Base-by-base conservation (phyloP, 1,140 invertebrate species). In the Brachionus rotundiformis region DNA sequence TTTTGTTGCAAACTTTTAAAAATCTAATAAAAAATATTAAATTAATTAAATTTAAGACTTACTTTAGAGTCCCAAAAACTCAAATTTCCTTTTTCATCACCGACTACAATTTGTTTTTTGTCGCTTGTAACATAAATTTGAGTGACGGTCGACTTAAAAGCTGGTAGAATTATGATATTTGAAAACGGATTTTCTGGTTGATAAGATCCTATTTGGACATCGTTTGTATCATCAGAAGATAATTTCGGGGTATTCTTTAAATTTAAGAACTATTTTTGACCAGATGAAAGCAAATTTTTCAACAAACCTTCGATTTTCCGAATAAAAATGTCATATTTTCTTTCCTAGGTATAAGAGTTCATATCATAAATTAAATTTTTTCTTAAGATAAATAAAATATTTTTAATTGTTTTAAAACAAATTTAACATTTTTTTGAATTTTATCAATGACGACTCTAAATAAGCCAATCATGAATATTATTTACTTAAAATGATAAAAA, bases 261-360 rank as follows among this genome's bases (percentile, higher is more conserved):
- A 68, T 68, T 41, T 68, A 39, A 68, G n/a, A 39, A 36, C 23
- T 39, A 19, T 19, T 8, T 10, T n/a, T 5, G n/a, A 31, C 23
- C 11, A 68, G 19, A 16, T 36, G 29, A 16, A 5, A 23, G 10
- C n/a, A 36, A n/a, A 16, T 68, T 41, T 1, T 16, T 10, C 16
- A 33, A 8, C 29, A 68, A 19, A 36, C 16, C 31, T 68, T 68
- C 0, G 29, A 19, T 33, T 36, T 33, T 36, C 63, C 63, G 63
- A 68, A 68, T 31, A 68, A 29, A 68, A 68, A 68, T 68, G 63
- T 36, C 63, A 68, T 68, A 33, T 68, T 68, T 36, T 36, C 16
- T 33, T 68, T 68, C 27, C 47, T 54, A 54, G 47, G 8, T 8
- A 54, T 23, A 23, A 54, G 23, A 54, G n/a, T 54, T 54, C 47